Percentiles rank a stretch among this genome's conserved stretches.
phyloP scores from a whole-genome alignment of 1,140 invertebrate genomes.

The Dinothrombium tinctorium region DNA sequence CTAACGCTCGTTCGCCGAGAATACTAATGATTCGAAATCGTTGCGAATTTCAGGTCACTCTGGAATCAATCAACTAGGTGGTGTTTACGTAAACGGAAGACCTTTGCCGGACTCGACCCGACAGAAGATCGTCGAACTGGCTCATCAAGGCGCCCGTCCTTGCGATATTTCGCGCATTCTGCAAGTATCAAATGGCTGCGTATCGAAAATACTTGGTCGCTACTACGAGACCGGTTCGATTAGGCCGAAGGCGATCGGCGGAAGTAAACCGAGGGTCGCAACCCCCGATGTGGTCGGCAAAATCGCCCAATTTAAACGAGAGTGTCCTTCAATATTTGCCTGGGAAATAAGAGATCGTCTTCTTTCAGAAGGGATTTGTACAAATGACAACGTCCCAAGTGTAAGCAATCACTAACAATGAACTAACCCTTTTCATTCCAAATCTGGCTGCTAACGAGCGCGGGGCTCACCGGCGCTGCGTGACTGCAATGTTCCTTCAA shows the following conservation, averaged over 20 bases:
- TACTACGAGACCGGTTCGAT: conserved; percentile 98
- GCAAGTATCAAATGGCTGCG: conserved; percentile 73
- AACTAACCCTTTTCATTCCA: not conserved
- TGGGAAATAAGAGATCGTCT: conserved; percentile 93
- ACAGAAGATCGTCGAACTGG: conserved; percentile 86
- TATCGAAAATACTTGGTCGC: conserved; percentile 79
- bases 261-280: conserved; percentile 86
- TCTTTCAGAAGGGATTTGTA: conserved; percentile 85
- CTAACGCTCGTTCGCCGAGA: too few species aligned
- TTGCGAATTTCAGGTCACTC: conserved; percentile 68
- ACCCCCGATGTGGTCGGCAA: conserved; percentile 75
- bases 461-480: not conserved
- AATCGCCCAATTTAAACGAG: conserved; percentile 82
- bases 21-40: too few species aligned
- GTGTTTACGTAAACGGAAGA: conserved; percentile 88
- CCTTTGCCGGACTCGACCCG: conserved; percentile 82
- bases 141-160: conserved; percentile 80
- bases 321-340: conserved; percentile 91
- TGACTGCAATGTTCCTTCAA: not conserved
- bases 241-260: conserved; percentile 77
- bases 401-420: conserved; percentile 65
- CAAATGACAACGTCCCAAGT: conserved; percentile 96
- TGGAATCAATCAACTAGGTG: conserved; percentile 92
- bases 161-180: conserved; percentile 94
- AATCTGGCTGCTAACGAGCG: not conserved